A percentile compares a stretch with the other conserved stretches of the same genome.
Conservation (phyloP, 2,113 vertebrate species). For the Gorsachius goisagi region DNA sequence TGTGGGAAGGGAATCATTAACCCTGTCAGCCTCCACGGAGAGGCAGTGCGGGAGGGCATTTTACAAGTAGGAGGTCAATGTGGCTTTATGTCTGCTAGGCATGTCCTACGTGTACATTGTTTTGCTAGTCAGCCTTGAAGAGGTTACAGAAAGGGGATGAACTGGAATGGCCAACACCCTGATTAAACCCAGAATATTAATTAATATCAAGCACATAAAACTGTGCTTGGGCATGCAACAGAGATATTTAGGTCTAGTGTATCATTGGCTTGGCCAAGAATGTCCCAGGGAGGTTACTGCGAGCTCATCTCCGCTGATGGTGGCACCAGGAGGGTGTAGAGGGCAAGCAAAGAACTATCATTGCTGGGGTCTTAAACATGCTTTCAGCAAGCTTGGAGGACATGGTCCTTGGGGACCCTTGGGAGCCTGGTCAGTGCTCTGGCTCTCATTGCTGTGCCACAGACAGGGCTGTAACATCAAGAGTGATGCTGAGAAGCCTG, state of each 20-base stretch:
- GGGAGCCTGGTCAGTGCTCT: not conserved
- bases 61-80: not conserved
- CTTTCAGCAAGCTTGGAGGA: not conserved
- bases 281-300: not conserved
- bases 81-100: not conserved
- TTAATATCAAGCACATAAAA: not conserved
- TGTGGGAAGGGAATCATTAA: not conserved
- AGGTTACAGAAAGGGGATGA: not conserved
- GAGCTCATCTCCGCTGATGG: not conserved
- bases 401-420: not conserved
- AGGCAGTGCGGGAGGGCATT: not conserved
- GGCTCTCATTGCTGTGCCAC: accelerated
- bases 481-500: not conserved
- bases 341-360: not conserved
- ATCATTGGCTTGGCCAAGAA: not conserved
- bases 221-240: not conserved
- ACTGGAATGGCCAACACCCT: not conserved
- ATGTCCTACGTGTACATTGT: accelerated
- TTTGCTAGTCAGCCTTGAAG: not conserved
- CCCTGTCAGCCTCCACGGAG: not conserved
- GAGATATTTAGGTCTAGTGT: not conserved
- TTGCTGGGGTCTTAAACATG: not conserved
- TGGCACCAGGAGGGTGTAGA: not conserved
- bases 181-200: not conserved
- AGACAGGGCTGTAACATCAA: not conserved